A percentile compares a stretch with the other conserved stretches of the same genome.
phyloP scores from a whole-genome alignment of 2,888 invertebrate genomes.

The Andrena fulva region DNA sequence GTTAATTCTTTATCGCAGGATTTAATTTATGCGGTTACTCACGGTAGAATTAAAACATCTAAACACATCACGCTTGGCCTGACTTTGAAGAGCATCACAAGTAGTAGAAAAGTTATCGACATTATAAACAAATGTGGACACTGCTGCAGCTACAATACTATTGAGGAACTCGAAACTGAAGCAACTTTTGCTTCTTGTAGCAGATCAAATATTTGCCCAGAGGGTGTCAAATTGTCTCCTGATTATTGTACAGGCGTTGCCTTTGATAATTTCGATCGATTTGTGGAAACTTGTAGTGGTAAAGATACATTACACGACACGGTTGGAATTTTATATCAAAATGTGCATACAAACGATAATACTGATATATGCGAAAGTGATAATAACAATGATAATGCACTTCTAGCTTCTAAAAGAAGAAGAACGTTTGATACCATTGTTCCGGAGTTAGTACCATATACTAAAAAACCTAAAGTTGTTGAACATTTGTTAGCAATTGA shows the following conservation, averaged over 20 bases:
- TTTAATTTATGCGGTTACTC: not conserved
- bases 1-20: not conserved
- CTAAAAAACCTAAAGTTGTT: not conserved
- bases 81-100: not conserved
- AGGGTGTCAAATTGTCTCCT: constrained; percentile 29
- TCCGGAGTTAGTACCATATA: not conserved
- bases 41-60: not conserved
- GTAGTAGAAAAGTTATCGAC: constrained; percentile 18
- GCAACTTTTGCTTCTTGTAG: not conserved
- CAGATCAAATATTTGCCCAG: constrained; percentile 39
- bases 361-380: not conserved
- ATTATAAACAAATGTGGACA: constrained; percentile 22
- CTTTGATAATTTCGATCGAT: constrained; percentile 71
- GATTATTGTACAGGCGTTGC: constrained; percentile 57
- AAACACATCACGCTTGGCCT: not conserved
- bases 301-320: constrained; percentile 73
- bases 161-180: constrained; percentile 26
- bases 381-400: too few species aligned
- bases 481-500: too few species aligned
- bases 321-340: constrained; percentile 70
- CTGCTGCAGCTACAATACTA: not conserved
- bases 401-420: not conserved
- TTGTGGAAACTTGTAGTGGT: constrained; percentile 67
- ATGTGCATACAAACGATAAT: not conserved
- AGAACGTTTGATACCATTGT: not conserved